phyloP scores from a whole-genome alignment of 2,113 vertebrate species.

The Pseudolaguvia tuberculata region DNA sequence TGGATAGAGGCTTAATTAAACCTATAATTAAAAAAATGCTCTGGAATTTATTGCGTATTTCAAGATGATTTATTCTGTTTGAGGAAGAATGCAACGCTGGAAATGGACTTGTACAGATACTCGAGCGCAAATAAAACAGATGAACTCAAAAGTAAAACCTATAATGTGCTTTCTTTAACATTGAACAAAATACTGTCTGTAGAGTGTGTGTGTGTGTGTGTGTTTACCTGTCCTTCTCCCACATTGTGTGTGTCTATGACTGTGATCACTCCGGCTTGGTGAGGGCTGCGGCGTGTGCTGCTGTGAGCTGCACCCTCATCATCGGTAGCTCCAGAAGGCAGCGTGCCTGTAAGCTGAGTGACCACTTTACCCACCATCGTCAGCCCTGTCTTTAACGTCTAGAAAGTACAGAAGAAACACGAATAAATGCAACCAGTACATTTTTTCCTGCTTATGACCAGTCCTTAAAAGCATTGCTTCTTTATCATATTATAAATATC shows the following conservation, averaged over 20 bases:
- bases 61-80: background rate
- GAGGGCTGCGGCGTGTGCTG: slow-evolving; percentile 77
- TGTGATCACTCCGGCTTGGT: slow-evolving; percentile 87
- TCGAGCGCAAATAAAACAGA: background rate
- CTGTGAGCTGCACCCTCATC: slow-evolving; percentile 84
- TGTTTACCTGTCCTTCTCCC: slow-evolving; percentile 88
- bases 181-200: background rate
- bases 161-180: background rate
- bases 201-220: background rate
- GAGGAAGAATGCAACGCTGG: background rate
- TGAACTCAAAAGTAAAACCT: background rate
- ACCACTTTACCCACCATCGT: slow-evolving; percentile 98
- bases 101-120: background rate
- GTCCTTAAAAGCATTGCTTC: background rate
- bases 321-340: slow-evolving; percentile 81
- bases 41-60: background rate
- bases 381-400: slow-evolving; percentile 94
- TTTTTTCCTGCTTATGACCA: background rate
- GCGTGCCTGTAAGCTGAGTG: slow-evolving; percentile 87
- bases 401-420: slow-evolving; percentile 3
- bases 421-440: background rate
- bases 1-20: no score
- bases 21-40: no score
- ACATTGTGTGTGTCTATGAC: slow-evolving; percentile 91
- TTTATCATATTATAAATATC: background rate